Conservation (phyloP, 2,888 invertebrate genomes). For the Gerris lacustris region DNA sequence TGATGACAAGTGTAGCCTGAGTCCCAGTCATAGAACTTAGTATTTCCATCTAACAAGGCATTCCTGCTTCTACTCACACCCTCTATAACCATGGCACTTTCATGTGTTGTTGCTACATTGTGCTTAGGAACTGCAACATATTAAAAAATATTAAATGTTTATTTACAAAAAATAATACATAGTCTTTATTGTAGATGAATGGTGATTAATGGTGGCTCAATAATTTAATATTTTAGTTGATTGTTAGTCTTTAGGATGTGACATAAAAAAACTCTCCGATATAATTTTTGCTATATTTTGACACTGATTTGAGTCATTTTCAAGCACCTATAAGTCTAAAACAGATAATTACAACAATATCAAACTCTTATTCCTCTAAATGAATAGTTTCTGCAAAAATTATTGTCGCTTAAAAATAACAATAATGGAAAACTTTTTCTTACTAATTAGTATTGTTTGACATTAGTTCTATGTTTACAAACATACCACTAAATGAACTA, state of each 20-base stretch:
- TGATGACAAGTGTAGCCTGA: slow-evolving; percentile 97
- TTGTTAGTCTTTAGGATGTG: background rate
- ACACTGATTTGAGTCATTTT: too few species aligned
- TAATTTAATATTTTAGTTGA: background rate
- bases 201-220: background rate
- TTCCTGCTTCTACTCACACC: slow-evolving; percentile 88
- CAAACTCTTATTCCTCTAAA: too few species aligned
- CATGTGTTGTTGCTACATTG: slow-evolving; percentile 84
- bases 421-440: too few species aligned
- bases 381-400: too few species aligned
- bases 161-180: slow-evolving; percentile 11
- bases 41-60: slow-evolving; percentile 90
- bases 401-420: too few species aligned
- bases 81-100: slow-evolving; percentile 87
- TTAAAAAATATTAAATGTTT: slow-evolving; percentile 12
- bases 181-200: slow-evolving; percentile 6
- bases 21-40: slow-evolving; percentile 94
- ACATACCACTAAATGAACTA: too few species aligned
- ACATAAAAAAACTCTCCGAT: background rate
- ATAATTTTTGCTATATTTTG: too few species aligned
- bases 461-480: too few species aligned
- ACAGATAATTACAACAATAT: too few species aligned
- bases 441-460: too few species aligned
- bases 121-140: slow-evolving; percentile 60
- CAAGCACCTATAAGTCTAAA: too few species aligned